Evolutionary conservation across 2,113 vertebrate species (phyloP).

Genomic region (Anas platyrhynchos): DNA sequence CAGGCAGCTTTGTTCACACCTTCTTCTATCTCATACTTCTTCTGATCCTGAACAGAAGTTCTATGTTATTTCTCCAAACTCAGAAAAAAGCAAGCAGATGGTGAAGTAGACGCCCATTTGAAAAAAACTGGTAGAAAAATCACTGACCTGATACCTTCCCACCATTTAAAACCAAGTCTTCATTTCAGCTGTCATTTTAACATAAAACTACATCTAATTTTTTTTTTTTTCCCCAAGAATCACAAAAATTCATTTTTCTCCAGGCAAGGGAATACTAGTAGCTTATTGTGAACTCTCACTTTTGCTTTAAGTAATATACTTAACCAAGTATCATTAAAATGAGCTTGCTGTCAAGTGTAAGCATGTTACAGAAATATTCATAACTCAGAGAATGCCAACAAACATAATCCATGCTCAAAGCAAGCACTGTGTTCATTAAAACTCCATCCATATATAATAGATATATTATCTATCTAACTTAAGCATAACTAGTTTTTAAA

Average conservation of each 20-base stretch:
- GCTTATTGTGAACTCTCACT: neutral
- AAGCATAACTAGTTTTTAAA: neutral
- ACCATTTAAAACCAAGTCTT: neutral
- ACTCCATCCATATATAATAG: neutral
- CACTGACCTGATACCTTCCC: neutral
- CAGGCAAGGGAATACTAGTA: neutral
- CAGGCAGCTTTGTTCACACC: conserved; percentile 87
- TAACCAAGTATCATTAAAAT: neutral
- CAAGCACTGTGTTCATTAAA: neutral
- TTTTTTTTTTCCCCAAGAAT: neutral
- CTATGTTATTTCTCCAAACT: neutral
- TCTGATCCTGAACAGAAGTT: conserved; percentile 82
- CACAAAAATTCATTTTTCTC: neutral
- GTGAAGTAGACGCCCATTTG: neutral
- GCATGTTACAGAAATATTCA: neutral
- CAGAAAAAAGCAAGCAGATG: neutral
- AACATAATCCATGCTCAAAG: neutral
- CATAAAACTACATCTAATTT: too few relatives aligned
- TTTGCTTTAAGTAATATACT: neutral
- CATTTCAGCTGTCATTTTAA: neutral
- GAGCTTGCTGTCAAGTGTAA: neutral
- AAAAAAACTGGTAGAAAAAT: neutral
- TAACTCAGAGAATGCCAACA: neutral
- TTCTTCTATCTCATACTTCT: conserved; percentile 90
- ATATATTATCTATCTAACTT: neutral